Evolutionary conservation across 2,113 vertebrate species (phyloP), one percentile per base, ranked within the genome.

Genomic region (Heliornis fulica): DNA sequence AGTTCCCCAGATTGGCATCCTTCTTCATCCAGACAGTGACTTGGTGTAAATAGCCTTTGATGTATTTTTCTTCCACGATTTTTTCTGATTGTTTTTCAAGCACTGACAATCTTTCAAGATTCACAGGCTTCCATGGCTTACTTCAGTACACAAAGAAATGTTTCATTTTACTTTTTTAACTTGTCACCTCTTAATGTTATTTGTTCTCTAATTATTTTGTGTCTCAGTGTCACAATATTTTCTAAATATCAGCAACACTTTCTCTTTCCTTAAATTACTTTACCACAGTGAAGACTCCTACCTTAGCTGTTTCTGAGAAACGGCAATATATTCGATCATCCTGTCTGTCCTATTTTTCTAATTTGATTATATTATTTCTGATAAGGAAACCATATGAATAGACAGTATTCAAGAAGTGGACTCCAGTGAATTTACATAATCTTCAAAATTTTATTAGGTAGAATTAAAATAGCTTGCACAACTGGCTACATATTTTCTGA

Each of bases 21-120:
- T 81, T 41, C 31, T 59, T 86, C 17, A 64, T 64, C 36, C 38
- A 83, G 29, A 51, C n/a, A 11, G 28, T 50, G 34, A 5, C 12
- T 79, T 75, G 46, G 51, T 15, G 54, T 63, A 71, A 90, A 51
- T 19, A 38, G 1, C 13, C 11, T 38, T 50, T 83, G 53, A 38
- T 22, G 3, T 4, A 59, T 64, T 79, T 88, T 45, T 66, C 19
- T 45, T 21, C 32, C 9, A 45, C 36, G 1, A 75, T 6, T 82
- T 83, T 64, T 88, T 90, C 34, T n/a, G 13, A 50, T 41, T 88
- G 17, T 8, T 46, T 95, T 79, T 41, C 63, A 88, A 54, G 20
- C 50, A 5, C 12, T 56, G 22, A 40, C 75, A 83, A 64, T 40
- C 15, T 66, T 75, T 23, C 28, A 79, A 29, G 16, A n/a, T 68